Evolutionary conservation across 2,888 invertebrate species (phyloP), one percentile per base, ranked within the genome.

Genomic region (Willowsia nigromaculata): DNA sequence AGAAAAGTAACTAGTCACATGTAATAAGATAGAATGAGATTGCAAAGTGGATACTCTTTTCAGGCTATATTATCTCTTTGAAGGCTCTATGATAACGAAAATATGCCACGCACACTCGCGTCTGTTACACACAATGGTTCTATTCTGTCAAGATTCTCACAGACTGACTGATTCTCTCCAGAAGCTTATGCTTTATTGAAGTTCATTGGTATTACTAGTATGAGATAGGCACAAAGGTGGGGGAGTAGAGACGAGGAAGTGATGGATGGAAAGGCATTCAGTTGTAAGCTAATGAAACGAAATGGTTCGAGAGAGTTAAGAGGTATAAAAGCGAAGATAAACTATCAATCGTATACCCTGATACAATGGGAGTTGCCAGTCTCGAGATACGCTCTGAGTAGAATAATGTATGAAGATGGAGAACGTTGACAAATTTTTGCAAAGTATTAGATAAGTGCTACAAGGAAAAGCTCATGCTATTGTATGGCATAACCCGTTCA

Each of bases 191-290:
- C n/a, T 71, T 71, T 43, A 43, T 43, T 71, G 71, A 71, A 30
- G 50, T 47, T 53, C 18, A 50, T n/a, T 76, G 76, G 30, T 50
- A 53, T 11, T 53, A 50, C n/a, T n/a, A n/a, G n/a, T n/a, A 53
- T 15, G 53, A 27, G 76, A 50, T 18, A 11, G 1, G 53, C n/a
- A 3, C 15, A 30, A 25, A 59, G 83, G 83, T 50, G 83, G 83
- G 37, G 37, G 68, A 56, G 62, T 5, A 43, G 37, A 76, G 76
- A 85, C 50, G 78, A 81, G 86, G 50, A 80, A 68, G 68, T 78
- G 86, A 86, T 86, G 65, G 80, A 86, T 86, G 65, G 80, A 62
- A 59, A 50, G 53, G 50, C 65, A 86, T 86, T 80, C 22, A 78
- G 78, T 47, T 37, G 50, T 50, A 53, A 65, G 27, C 80, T 80